Evolutionary conservation across 2,113 vertebrate genomes (phyloP).

Genomic region (Ameiurus melas): DNA sequence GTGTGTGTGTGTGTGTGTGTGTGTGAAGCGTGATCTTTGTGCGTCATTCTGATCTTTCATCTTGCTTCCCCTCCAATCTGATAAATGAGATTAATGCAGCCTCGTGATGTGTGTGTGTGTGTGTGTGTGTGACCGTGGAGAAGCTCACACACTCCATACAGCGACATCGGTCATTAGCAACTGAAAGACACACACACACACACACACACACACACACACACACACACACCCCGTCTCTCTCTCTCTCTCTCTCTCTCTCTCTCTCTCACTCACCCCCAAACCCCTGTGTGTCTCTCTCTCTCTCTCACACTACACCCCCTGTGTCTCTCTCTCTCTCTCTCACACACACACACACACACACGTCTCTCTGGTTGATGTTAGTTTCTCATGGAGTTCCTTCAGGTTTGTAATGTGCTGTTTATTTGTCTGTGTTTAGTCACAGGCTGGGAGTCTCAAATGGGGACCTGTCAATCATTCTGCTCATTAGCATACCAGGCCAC

Average conservation of each 20-base stretch:
- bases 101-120: conserved; percentile 39
- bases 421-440: neutral
- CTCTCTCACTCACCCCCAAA: too few relatives aligned
- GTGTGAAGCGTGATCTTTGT: neutral
- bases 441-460: neutral
- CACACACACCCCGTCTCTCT: too few relatives aligned
- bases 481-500: neutral
- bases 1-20: neutral
- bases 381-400: neutral
- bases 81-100: neutral
- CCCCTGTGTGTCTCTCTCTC: too few relatives aligned
- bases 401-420: neutral
- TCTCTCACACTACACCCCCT: too few relatives aligned
- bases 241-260: too few relatives aligned
- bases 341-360: too few relatives aligned
- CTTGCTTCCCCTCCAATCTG: neutral
- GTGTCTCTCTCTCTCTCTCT: too few relatives aligned
- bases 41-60: neutral
- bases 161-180: too few relatives aligned
- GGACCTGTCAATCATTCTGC: neutral
- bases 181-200: too few relatives aligned
- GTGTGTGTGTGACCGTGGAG: conserved; percentile 48
- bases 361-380: neutral
- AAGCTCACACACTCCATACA: too few relatives aligned
- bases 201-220: too few relatives aligned